Conservation (phyloP, 1,140 invertebrate species). For the Ips nitidus region DNA sequence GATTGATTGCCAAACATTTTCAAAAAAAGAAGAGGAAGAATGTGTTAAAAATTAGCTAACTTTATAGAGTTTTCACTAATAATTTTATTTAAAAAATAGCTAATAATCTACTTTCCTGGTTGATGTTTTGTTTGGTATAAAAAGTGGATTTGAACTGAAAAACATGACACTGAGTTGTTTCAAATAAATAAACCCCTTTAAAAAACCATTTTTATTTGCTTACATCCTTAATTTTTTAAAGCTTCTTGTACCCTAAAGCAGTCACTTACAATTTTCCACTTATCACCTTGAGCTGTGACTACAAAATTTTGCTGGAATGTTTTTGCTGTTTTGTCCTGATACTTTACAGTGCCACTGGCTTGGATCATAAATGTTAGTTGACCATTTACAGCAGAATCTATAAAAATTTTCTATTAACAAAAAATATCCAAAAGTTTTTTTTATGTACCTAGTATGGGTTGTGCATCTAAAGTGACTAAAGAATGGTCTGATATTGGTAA, state of each 20-base stretch:
- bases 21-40: no score
- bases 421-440: neutral
- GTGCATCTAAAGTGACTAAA: conserved; percentile 73
- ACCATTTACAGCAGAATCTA: conserved; percentile 59
- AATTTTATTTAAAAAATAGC: no score
- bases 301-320: conserved; percentile 81
- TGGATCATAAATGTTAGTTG: conserved; percentile 75
- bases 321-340: conserved; percentile 62
- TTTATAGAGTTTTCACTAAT: no score
- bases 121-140: no score
- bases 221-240: conserved; percentile 33
- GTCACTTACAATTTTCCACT: conserved; percentile 88
- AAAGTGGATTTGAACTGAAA: no score
- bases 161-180: no score
- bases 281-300: conserved; percentile 77
- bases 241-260: conserved; percentile 72
- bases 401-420: conserved; percentile 27
- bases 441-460: conserved; percentile 68
- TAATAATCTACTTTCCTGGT: no score
- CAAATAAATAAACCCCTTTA: no score
- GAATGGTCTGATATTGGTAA: conserved; percentile 71
- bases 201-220: no score
- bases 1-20: no score
- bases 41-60: no score
- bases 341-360: conserved; percentile 72